Conservation (phyloP, 2,797 vertebrate genomes). For the Mallotus villosus region DNA sequence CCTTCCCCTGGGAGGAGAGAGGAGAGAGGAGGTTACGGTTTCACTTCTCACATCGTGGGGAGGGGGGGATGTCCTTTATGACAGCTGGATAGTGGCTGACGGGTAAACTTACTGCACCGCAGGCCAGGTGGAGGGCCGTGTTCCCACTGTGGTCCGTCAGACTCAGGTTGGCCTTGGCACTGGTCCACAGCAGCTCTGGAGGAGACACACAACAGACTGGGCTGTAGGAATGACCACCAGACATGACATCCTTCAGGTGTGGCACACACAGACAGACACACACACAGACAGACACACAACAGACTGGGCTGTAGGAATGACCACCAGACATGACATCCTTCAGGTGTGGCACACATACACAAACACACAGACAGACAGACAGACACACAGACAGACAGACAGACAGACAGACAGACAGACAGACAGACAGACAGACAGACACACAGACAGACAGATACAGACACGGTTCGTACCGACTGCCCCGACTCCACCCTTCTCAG, state of each 20-base stretch:
- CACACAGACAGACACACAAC: not conserved
- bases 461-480: conserved; percentile 81
- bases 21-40: not conserved
- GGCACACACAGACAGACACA: not conserved
- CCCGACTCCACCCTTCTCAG: conserved; percentile 78
- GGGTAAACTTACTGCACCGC: conserved; percentile 79
- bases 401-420: not conserved
- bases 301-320: not conserved
- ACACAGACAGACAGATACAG: not conserved
- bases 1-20: conserved; percentile 80
- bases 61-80: no score
- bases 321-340: not conserved
- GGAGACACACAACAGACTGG: not conserved
- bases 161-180: conserved; percentile 77
- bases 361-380: not conserved
- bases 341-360: not conserved
- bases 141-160: conserved; percentile 86
- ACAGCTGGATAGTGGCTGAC: no score
- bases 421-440: not conserved
- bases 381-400: not conserved
- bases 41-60: not conserved
- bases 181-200: conserved; percentile 86
- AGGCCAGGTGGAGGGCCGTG: conserved; percentile 90
- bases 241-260: no score
- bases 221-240: not conserved